phyloP scores from a whole-genome alignment of 2,113 vertebrate species.

The Pseudorectes ferrugineus region DNA sequence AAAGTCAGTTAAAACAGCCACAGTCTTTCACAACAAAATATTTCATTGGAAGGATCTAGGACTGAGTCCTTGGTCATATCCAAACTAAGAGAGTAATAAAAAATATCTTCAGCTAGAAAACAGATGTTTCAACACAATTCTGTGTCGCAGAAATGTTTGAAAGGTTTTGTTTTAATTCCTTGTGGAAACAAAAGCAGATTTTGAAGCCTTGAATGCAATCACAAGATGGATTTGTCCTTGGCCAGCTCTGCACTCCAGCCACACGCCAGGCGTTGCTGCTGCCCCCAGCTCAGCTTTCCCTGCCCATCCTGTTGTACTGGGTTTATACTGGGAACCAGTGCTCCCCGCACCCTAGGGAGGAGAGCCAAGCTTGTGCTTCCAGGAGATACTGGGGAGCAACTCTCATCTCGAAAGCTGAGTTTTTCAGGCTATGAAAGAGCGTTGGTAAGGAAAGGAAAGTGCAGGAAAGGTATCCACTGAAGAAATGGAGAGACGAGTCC shows the following conservation, averaged over 20 bases:
- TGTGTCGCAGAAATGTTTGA: background rate
- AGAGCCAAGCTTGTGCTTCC: background rate
- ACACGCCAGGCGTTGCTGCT: background rate
- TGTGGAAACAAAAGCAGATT: background rate
- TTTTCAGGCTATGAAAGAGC: background rate
- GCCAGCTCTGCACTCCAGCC: background rate
- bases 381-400: background rate
- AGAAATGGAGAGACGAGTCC: background rate
- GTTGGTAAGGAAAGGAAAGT: background rate
- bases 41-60: background rate
- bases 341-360: rapidly evolving
- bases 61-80: background rate
- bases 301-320: rapidly evolving
- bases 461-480: background rate
- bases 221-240: background rate
- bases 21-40: background rate
- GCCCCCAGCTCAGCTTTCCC: background rate
- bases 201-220: background rate
- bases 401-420: background rate
- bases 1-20: background rate
- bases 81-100: background rate
- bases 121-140: slow-evolving; percentile 4
- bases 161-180: slow-evolving; percentile 24
- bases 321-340: background rate
- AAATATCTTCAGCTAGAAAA: background rate